These are phyloP conservation scores for Orthosia incerta DNA, from an alignment of 2,888 invertebrate species.

Conservation along the genomic window DNA sequence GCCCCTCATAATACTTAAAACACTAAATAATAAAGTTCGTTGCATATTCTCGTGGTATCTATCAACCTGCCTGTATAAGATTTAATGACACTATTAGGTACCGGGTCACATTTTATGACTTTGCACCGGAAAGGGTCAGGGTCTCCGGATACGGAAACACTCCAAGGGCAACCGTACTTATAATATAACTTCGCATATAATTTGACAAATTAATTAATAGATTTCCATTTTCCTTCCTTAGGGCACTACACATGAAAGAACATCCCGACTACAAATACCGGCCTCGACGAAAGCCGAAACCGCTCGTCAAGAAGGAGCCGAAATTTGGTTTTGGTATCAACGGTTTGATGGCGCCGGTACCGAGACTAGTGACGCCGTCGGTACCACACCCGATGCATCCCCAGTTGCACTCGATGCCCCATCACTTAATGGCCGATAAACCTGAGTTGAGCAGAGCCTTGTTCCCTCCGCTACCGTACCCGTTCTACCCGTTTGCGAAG, in stretches of 20 bases:
- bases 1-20: no score
- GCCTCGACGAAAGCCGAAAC: slow-evolving; percentile 96
- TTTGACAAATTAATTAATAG: slow-evolving; percentile 5
- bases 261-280: slow-evolving; percentile 98
- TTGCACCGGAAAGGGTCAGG: neutral
- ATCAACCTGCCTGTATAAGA: neutral
- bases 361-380: slow-evolving; percentile 86
- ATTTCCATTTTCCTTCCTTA: slow-evolving; percentile 79
- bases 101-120: neutral
- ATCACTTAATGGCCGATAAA: slow-evolving; percentile 90
- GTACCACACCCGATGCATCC: slow-evolving; percentile 84
- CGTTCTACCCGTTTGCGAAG: slow-evolving; percentile 93
- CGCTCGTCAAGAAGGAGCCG: slow-evolving; percentile 95
- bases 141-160: neutral
- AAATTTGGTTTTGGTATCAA: slow-evolving; percentile 94
- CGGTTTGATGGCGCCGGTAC: slow-evolving; percentile 92
- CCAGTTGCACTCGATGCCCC: slow-evolving; percentile 84
- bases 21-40: neutral
- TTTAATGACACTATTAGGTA: neutral
- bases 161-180: neutral
- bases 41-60: neutral
- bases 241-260: slow-evolving; percentile 98
- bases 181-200: neutral
- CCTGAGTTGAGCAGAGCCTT: slow-evolving; percentile 93
- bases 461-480: slow-evolving; percentile 94